These are phyloP conservation scores for Hucho hucho DNA, from an alignment of 2,113 vertebrate genomes.

Conservation along the genomic window DNA sequence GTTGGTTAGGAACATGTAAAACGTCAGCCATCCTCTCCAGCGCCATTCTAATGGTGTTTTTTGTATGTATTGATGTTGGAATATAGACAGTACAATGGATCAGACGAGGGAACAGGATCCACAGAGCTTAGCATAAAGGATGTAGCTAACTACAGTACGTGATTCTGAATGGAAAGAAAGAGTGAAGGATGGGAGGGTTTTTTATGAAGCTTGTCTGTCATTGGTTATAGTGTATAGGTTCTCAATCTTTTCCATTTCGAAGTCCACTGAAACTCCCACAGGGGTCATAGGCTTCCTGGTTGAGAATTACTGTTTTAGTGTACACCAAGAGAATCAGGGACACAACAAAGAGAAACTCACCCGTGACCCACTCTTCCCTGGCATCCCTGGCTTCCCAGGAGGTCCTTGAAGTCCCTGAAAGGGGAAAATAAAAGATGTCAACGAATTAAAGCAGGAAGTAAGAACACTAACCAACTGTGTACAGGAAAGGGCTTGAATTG, in stretches of 20 bases:
- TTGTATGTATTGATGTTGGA: not conserved
- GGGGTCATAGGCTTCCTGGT: too few relatives aligned
- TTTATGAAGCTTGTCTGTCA: slow-evolving; percentile 17
- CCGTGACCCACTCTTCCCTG: slow-evolving; percentile 86
- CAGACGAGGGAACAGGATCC: slow-evolving; percentile 6
- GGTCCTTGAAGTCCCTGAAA: slow-evolving; percentile 85
- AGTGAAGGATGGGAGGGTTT: not conserved
- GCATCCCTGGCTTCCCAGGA: slow-evolving; percentile 85
- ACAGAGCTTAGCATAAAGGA: not conserved
- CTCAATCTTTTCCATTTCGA: too few relatives aligned
- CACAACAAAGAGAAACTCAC: slow-evolving; percentile 76
- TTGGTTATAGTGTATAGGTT: too few relatives aligned
- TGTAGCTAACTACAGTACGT: not conserved
- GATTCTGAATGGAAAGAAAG: not conserved
- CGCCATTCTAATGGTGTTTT: not conserved
- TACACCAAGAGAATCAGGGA: not conserved
- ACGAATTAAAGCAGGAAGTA: slow-evolving; percentile 20
- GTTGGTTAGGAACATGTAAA: too few relatives aligned
- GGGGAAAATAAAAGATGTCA: slow-evolving; percentile 34
- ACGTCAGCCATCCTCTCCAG: too few relatives aligned
- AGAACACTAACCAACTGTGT: not conserved
- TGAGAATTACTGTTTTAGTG: too few relatives aligned
- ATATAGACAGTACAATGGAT: not conserved
- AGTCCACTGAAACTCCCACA: too few relatives aligned
- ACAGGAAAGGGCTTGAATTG: not conserved